Base-by-base conservation (phyloP, 2,113 vertebrate species). In the Thymallus thymallus region DNA sequence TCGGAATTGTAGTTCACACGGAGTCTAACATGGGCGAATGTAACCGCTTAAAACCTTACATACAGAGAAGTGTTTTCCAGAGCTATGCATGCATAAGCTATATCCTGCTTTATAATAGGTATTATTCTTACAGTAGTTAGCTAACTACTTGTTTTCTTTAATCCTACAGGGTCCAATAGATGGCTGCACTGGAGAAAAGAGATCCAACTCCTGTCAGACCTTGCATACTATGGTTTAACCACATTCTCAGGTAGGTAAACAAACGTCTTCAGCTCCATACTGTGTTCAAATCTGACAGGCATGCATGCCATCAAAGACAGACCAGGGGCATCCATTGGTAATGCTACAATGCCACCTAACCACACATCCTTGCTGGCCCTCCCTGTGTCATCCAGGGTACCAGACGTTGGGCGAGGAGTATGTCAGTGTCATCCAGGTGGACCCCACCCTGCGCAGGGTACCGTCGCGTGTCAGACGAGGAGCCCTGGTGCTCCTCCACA, bases 381-480 rank as follows among this genome's bases (percentile, higher is more conserved):
- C 35, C 35, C 35, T 10, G 9, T 41, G 18, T 69, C n/a, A 60
- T 61, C 1, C 68, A 98, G 98, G 96, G 71, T 96, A 93, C 79
- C 98, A 99, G 86, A 98, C 98, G 0, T 94, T 99, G 20, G 98
- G 98, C 0, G 98, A 99, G 73, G 98, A 99, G 76, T 99, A 99
- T 0, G 97, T 97, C 1, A 93, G 87, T 76, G 83, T 98, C 3
- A 29, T 99, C 16, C 97, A 98, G 84, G 96, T 99, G 12, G 97
- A 96, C 83, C 89, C 94, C 0, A 93, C 88, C 9, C 87, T 92
- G 7, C 91, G 97, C 0, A 84, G 89, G 0, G 0, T 88, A 29
- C 89, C 96, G 12, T 45, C 98, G 5, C 63, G 92, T 0, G 83
- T 94, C 73, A 51, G 56, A 22, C 56, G 56, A 22, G 56, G 56